A percentile compares a stretch with the other conserved stretches of the same genome.
Evolutionary conservation across 2,797 vertebrate genomes (phyloP).

Genomic region (Prunella strophiata): DNA sequence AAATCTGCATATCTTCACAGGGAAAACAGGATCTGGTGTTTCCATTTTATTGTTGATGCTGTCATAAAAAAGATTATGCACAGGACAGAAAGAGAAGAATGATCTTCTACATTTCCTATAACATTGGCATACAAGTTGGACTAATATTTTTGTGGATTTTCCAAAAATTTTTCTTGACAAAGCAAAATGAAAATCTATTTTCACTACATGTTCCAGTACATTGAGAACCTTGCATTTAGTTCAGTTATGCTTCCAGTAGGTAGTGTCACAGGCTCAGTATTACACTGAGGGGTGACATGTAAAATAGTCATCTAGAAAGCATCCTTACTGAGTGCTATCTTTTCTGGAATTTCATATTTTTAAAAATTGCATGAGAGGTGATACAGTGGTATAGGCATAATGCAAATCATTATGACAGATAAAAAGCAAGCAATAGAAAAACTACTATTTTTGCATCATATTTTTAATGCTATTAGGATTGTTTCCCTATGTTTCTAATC

Average conservation of each 20-base stretch:
- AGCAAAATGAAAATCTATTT: conserved; percentile 40
- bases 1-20: background rate
- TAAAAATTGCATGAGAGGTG: background rate
- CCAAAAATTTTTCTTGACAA: background rate
- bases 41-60: background rate
- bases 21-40: background rate
- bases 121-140: background rate
- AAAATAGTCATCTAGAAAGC: background rate
- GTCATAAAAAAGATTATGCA: conserved; percentile 15
- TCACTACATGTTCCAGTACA: background rate
- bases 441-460: background rate
- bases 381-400: background rate
- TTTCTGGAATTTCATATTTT: background rate
- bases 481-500: background rate
- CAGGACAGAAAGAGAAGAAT: conserved; percentile 41
- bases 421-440: background rate
- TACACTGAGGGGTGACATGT: background rate
- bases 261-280: background rate
- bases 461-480: background rate
- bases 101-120: conserved; percentile 23
- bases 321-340: background rate
- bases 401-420: background rate
- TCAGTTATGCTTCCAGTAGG: conserved; percentile 18
- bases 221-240: background rate
- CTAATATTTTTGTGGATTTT: background rate